Conservation (phyloP, 2,113 vertebrate species). For the Solea senegalensis region DNA sequence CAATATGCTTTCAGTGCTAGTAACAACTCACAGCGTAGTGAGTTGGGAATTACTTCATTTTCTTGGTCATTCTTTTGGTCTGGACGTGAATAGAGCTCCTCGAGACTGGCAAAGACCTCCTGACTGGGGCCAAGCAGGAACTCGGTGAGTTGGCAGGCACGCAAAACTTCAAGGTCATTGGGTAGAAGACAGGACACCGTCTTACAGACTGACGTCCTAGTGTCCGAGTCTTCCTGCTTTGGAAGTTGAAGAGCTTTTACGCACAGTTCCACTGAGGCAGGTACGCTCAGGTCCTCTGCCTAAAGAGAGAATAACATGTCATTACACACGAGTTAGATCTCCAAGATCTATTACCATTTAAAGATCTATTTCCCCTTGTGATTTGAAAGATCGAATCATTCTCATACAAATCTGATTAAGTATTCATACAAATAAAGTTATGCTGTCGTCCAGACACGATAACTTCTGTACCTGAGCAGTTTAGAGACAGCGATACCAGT, state of each 20-base stretch:
- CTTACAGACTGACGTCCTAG: slow-evolving; percentile 93
- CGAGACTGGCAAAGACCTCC: slow-evolving; percentile 86
- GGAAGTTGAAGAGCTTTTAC: slow-evolving; percentile 96
- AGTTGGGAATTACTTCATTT: slow-evolving; percentile 91
- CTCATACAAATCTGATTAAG: no score
- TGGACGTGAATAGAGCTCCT: slow-evolving; percentile 91
- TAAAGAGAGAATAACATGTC: slow-evolving; percentile 47
- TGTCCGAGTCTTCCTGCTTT: slow-evolving; percentile 88
- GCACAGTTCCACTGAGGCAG: slow-evolving; percentile 90
- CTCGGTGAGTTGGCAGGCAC: slow-evolving; percentile 96
- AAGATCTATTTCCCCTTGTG: neutral
- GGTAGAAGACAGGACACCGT: slow-evolving; percentile 91
- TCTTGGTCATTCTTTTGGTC: slow-evolving; percentile 96
- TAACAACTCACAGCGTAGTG: slow-evolving; percentile 94
- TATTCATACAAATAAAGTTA: no score
- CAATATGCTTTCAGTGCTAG: slow-evolving; percentile 95
- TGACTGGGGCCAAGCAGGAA: slow-evolving; percentile 90
- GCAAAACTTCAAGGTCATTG: slow-evolving; percentile 93
- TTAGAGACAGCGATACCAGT: no score
- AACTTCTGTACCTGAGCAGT: no score
- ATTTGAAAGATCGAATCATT: neutral
- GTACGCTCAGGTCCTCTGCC: slow-evolving; percentile 89
- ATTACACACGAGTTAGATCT: slow-evolving; percentile 2
- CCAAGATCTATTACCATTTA: neutral
- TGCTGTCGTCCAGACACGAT: no score